A percentile compares a stretch with the other conserved stretches of the same genome.
Evolutionary conservation across 53 echinoderm and acorn worm genomes (phyloP).

Genomic region (Crossaster papposus): DNA sequence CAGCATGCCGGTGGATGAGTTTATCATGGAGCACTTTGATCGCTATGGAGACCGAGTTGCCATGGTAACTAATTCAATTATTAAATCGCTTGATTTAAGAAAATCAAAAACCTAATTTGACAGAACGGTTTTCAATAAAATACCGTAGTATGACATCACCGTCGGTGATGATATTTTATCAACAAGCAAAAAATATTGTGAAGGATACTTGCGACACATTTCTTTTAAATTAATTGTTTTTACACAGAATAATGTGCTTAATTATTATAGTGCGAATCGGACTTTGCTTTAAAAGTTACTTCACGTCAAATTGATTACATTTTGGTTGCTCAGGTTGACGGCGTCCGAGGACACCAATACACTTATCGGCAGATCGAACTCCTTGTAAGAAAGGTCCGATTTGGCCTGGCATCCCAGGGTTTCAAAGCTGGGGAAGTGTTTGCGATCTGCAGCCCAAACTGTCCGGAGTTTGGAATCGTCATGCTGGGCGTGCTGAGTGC

Average conservation of each 20-base stretch:
- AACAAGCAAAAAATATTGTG: no score
- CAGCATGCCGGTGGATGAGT: constrained; percentile 50
- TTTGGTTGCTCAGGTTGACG: constrained; percentile 67
- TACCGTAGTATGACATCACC: no score
- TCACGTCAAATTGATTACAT: no score
- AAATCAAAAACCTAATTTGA: background rate
- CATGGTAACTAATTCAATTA: no score
- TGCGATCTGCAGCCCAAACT: constrained; percentile 71
- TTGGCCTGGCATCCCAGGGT: constrained; percentile 54
- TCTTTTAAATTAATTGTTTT: no score
- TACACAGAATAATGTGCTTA: no score
- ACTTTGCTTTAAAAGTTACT: no score
- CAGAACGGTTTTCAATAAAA: no score
- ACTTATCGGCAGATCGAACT: constrained; percentile 59
- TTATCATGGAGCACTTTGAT: constrained; percentile 69
- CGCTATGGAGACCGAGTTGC: constrained; percentile 68
- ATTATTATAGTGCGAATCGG: no score
- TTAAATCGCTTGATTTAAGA: background rate
- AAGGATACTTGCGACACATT: no score
- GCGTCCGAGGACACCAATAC: constrained; percentile 48
- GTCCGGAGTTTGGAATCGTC: constrained; percentile 64
- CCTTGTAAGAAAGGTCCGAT: constrained; percentile 46
- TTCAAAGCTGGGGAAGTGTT: constrained; percentile 69
- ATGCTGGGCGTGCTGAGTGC: constrained; percentile 50
- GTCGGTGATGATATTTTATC: no score